Conservation (phyloP, 1,140 invertebrate species). For the Cydia strobilella region DNA sequence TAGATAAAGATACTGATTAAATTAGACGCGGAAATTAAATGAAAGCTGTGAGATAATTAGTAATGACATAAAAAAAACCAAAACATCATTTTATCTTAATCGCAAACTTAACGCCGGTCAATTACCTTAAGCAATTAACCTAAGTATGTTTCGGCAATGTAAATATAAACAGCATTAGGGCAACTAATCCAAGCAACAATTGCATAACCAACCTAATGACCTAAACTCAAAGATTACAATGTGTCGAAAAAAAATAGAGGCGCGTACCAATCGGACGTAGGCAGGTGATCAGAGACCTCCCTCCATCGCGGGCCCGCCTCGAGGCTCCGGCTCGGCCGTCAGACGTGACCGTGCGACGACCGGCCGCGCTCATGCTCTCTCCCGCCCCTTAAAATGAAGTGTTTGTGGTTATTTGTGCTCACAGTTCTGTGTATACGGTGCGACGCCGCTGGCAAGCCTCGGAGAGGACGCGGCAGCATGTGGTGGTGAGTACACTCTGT, state of each 20-base stretch:
- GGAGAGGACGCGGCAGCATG: slow-evolving; percentile 76
- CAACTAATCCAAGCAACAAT: slow-evolving; percentile 47
- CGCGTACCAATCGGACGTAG: slow-evolving; percentile 61
- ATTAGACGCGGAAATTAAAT: not conserved
- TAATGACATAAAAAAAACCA: not conserved
- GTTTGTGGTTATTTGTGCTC: slow-evolving; percentile 74
- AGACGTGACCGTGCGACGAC: slow-evolving; percentile 63
- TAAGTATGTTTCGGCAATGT: slow-evolving; percentile 10
- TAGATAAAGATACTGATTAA: too few species aligned
- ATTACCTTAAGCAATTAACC: slow-evolving; percentile 2
- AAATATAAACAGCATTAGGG: slow-evolving; percentile 12
- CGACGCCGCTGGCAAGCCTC: slow-evolving; percentile 64
- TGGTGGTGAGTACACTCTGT: slow-evolving; percentile 72
- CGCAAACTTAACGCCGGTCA: not conserved
- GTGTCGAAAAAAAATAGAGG: slow-evolving; percentile 49
- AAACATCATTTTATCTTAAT: slow-evolving; percentile 1
- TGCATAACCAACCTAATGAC: slow-evolving; percentile 65
- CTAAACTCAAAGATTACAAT: slow-evolving; percentile 53
- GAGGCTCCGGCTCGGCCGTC: slow-evolving; percentile 43
- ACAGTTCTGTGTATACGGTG: slow-evolving; percentile 72
- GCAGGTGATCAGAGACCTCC: slow-evolving; percentile 62
- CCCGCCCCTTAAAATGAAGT: slow-evolving; percentile 76
- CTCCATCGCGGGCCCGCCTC: slow-evolving; percentile 67
- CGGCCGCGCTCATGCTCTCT: slow-evolving; percentile 65
- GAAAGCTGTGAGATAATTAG: not conserved